These are phyloP conservation scores for Etheostoma spectabile DNA, from an alignment of 2,113 vertebrate genomes.

Conservation along the genomic window DNA sequence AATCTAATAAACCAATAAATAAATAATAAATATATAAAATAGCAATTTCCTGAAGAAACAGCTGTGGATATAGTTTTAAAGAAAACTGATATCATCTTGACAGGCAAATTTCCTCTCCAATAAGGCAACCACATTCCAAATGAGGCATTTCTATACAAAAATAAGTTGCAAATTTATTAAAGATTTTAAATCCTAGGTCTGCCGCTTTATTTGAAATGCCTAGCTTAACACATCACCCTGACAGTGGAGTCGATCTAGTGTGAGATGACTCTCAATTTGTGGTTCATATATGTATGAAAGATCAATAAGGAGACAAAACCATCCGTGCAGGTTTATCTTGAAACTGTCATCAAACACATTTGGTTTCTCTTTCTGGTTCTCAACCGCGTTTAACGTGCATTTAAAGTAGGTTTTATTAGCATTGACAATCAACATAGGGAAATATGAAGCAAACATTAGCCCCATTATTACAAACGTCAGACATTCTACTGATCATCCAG, in stretches of 20 bases:
- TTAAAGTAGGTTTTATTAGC: slow-evolving; percentile 32
- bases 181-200: slow-evolving; percentile 53
- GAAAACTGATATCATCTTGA: slow-evolving; percentile 76
- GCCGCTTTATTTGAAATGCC: slow-evolving; percentile 42
- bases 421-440: slow-evolving; percentile 47
- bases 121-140: slow-evolving; percentile 73
- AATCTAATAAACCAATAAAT: slow-evolving; percentile 76
- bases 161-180: slow-evolving; percentile 73
- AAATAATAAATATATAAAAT: slow-evolving; percentile 79
- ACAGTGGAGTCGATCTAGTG: slow-evolving; percentile 14
- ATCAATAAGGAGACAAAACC: slow-evolving; percentile 42
- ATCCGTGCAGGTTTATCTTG: slow-evolving; percentile 15
- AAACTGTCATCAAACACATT: slow-evolving; percentile 37
- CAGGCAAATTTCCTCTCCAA: slow-evolving; percentile 81
- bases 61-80: slow-evolving; percentile 75
- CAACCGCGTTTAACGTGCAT: slow-evolving; percentile 19
- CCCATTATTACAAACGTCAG: slow-evolving; percentile 27
- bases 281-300: slow-evolving; percentile 31
- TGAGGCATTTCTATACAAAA: slow-evolving; percentile 63
- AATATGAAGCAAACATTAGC: slow-evolving; percentile 33
- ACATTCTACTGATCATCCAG: slow-evolving; percentile 16
- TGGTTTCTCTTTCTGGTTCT: slow-evolving; percentile 5
- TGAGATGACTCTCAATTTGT: slow-evolving; percentile 49
- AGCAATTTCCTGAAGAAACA: slow-evolving; percentile 79
- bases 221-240: slow-evolving; percentile 41